phyloP scores from a whole-genome alignment of 1,140 invertebrate species.

The Drosophila littoralis region DNA sequence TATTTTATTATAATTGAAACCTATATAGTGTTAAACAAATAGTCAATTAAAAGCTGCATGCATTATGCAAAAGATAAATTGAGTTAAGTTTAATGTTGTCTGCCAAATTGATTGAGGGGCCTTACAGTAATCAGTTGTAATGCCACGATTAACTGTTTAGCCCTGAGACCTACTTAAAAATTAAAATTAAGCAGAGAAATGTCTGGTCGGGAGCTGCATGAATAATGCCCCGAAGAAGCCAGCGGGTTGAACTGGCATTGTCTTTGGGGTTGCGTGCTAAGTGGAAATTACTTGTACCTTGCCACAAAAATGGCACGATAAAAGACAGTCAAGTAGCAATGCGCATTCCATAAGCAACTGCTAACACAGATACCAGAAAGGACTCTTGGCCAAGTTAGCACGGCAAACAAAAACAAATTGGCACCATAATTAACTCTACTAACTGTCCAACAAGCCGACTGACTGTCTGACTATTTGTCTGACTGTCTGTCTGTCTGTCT shows the following conservation, averaged over 20 bases:
- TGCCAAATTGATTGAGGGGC: slow-evolving; percentile 33
- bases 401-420: slow-evolving; percentile 35
- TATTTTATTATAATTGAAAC: too few relatives aligned
- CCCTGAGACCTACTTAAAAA: slow-evolving; percentile 51
- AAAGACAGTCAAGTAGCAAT: slow-evolving; percentile 43
- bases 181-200: slow-evolving; percentile 54
- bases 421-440: slow-evolving; percentile 69
- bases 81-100: slow-evolving; percentile 16
- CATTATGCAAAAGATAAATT: background rate
- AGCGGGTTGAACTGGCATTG: slow-evolving; percentile 33
- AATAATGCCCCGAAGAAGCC: slow-evolving; percentile 22
- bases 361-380: slow-evolving; percentile 19
- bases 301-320: slow-evolving; percentile 48
- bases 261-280: slow-evolving; percentile 58
- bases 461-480: slow-evolving; percentile 38
- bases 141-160: slow-evolving; percentile 17
- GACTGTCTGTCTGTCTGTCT: slow-evolving; percentile 43
- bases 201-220: slow-evolving; percentile 16
- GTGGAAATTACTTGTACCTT: slow-evolving; percentile 54
- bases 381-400: slow-evolving; percentile 26
- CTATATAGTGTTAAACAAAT: too few relatives aligned
- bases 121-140: slow-evolving; percentile 17
- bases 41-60: background rate
- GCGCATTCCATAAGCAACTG: slow-evolving; percentile 38
- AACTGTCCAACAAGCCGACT: slow-evolving; percentile 40